phyloP scores from a whole-genome alignment of 1,140 invertebrate genomes.

The Scaptomyza hsui region DNA sequence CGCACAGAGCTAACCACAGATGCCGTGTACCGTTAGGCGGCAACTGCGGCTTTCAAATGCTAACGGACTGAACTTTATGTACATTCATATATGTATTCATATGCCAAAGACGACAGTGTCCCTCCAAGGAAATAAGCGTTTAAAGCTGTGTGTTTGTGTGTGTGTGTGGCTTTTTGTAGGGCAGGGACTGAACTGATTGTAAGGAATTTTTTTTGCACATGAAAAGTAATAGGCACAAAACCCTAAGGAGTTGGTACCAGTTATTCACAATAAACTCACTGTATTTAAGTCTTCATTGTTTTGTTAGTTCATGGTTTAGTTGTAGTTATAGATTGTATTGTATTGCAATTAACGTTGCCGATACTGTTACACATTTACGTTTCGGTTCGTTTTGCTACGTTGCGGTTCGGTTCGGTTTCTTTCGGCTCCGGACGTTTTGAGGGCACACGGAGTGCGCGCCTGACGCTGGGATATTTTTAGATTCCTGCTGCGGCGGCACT shows the following conservation, averaged over 20 bases:
- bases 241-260: constrained; percentile 1
- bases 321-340: constrained; percentile 12
- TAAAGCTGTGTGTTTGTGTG: constrained; percentile 27
- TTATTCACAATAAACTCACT: constrained; percentile 12
- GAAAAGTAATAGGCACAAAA: background rate
- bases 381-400: constrained; percentile 16
- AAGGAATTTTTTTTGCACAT: constrained; percentile 14
- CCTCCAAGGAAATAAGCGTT: constrained; percentile 12
- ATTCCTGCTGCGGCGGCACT: constrained; percentile 72
- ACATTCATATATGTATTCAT: constrained; percentile 30
- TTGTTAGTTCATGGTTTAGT: constrained; percentile 3
- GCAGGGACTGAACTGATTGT: constrained; percentile 22
- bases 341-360: constrained; percentile 28
- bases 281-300: background rate
- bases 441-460: constrained; percentile 43
- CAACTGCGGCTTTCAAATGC: constrained; percentile 11
- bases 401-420: constrained; percentile 21
- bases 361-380: constrained; percentile 38
- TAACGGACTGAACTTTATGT: constrained; percentile 32
- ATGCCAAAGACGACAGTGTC: constrained; percentile 10
- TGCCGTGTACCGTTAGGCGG: constrained; percentile 20
- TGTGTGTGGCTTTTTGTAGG: constrained; percentile 37
- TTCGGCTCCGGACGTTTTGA: constrained; percentile 31
- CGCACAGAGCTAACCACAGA: background rate
- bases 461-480: constrained; percentile 36